phyloP scores from a whole-genome alignment of 2,797 vertebrate species.

The Rhabdomys pumilio region DNA sequence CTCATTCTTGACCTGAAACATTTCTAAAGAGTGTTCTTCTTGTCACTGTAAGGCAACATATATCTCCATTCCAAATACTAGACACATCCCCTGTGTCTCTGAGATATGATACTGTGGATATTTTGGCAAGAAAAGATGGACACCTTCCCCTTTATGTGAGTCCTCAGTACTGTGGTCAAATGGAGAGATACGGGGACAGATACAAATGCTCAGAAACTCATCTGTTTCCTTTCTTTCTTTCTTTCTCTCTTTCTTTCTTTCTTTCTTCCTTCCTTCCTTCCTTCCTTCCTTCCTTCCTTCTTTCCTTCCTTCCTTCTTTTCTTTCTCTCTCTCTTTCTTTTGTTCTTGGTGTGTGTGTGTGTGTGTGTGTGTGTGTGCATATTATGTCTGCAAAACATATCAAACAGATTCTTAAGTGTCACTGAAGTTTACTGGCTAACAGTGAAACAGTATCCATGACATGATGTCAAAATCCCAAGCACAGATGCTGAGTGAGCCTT shows the following conservation, averaged over 20 bases:
- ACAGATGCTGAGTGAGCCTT: constrained; percentile 68
- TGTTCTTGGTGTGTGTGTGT: too few relatives aligned
- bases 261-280: not conserved
- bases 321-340: too few relatives aligned
- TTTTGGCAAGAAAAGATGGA: not conserved
- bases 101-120: not conserved
- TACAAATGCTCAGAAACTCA: not conserved
- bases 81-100: not conserved
- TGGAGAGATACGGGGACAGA: not conserved
- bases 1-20: not conserved
- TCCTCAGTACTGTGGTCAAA: not conserved
- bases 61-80: not conserved
- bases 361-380: too few relatives aligned
- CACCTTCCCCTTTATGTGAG: not conserved
- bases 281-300: not conserved
- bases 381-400: constrained; percentile 3
- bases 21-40: not conserved
- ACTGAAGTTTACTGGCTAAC: not conserved
- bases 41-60: not conserved
- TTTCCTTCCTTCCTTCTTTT: too few relatives aligned
- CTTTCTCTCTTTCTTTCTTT: too few relatives aligned
- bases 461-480: constrained; percentile 58
- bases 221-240: not conserved
- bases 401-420: constrained; percentile 29
- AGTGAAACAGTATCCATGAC: constrained; percentile 2